phyloP scores from a whole-genome alignment of 1,140 invertebrate genomes.

The Drosophila pseudoobscura region DNA sequence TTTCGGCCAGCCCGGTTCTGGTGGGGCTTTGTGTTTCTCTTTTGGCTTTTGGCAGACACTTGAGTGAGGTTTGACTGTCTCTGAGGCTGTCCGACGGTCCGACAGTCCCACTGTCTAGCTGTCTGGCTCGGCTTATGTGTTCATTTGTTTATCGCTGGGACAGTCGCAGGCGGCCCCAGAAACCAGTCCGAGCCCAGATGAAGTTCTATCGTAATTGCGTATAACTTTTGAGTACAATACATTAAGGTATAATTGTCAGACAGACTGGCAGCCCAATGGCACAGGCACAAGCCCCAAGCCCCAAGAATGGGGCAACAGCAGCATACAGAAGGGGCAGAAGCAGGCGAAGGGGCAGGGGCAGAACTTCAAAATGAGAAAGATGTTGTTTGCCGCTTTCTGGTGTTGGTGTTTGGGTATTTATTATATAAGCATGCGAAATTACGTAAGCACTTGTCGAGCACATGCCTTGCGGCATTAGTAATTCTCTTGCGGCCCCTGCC shows the following conservation, averaged over 20 bases:
- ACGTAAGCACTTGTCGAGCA: conserved; percentile 70
- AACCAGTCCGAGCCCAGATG: conserved; percentile 47
- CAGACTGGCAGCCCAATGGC: conserved; percentile 62
- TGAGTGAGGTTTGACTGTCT: conserved; percentile 42
- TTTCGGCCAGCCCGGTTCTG: background rate
- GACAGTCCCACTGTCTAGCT: conserved; percentile 22
- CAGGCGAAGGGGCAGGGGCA: background rate
- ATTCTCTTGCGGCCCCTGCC: no score
- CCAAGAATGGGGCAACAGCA: no score
- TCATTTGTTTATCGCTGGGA: conserved; percentile 62
- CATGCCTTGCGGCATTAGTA: conserved; percentile 22
- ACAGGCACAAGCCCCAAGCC: background rate
- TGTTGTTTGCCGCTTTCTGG: conserved; percentile 20
- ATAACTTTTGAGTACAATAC: conserved; percentile 78
- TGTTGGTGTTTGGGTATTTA: conserved; percentile 35
- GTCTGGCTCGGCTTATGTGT: conserved; percentile 59
- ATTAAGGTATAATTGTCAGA: conserved; percentile 79
- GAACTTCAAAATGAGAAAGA: conserved; percentile 36
- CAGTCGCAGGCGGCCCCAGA: conserved; percentile 7
- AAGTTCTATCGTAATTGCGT: conserved; percentile 76
- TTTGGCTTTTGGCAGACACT: conserved; percentile 30
- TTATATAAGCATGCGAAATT: conserved; percentile 64
- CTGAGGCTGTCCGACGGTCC: background rate
- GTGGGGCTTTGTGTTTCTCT: conserved; percentile 5
- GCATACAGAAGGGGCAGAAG: background rate